Evolutionary conservation across 2,888 invertebrate species (phyloP), one percentile per base, ranked within the genome.

Genomic region (Phorcus lineatus): DNA sequence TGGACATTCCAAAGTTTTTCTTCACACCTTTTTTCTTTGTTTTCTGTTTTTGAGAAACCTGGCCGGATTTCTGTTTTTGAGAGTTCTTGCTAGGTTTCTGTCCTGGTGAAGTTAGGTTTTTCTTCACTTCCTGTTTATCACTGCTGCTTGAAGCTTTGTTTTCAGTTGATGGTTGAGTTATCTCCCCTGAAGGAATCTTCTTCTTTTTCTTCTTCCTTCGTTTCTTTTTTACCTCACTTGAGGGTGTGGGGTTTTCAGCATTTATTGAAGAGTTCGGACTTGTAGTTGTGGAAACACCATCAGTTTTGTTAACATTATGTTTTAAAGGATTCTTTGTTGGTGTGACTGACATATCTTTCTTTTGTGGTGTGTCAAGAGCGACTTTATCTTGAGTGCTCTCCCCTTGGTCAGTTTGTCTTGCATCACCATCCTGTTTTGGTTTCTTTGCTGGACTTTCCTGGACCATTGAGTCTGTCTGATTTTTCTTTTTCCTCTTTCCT

Each of bases 1-100:
- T 96, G 1, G 96, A 87, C 66, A 87, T 80, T 52, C 77, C 57
- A 24, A 76, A 76, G 77, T 74, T 81, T 78, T 77, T 77, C 28
- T 75, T 78, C 74, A 75, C 79, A 70, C 84, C 85, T 66, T 77
- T 81, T 53, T 83, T 83, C 77, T 78, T 86, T 76, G 78, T 78
- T 54, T 78, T 81, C 74, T 31, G 67, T 47, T 52, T 75, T n/a
- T 57, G 47, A 2, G 24, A 74, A 40, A 74, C 91, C 92, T 82
- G 90, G 91, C 90, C 88, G 81, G 54, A 82, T 82, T 80, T 85
- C 22, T 83, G 52, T 28, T 85, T 82, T 57, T 4, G 9, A 57
- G 57, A 24, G 19, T 57, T 57, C 9, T 57, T 24, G 24, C 11
- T 55, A 11, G n/a, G n/a, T 57, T 57, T 24, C 19, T 19, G 19